Base-by-base conservation (phyloP, 2,113 vertebrate genomes). In the Cololabis saira region DNA sequence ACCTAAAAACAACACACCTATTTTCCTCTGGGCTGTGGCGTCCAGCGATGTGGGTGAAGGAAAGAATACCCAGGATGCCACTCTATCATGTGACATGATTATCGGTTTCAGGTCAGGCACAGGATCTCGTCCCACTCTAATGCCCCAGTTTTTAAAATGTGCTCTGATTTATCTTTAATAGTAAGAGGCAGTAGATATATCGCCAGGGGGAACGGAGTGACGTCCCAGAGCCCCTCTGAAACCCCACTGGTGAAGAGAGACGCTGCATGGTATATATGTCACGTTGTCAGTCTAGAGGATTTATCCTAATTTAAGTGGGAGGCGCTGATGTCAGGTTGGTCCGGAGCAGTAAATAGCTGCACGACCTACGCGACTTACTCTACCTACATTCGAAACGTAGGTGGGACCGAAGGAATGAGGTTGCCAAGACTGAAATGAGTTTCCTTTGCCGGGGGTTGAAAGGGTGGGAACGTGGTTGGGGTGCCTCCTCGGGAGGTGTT, bases 81-180 rank as follows among this genome's bases (percentile, higher is more conserved):
- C 47, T 1, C 40, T 24, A 27, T 63, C 59, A n/a, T 22, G 49
- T n/a, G 49, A 62, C 56, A 45, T 49, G 57, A 21, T 71, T 77
- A 57, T 71, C 58, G 58, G 65, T 71, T 51, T 63, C 17, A 67
- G 53, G 56, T 69, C 79, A 60, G 58, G 54, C 55, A 57, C n/a
- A 57, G 2, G 21, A 67, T 18, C 66, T 61, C 74, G 83, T 76
- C 76, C 80, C 73, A 74, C 61, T 86, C 74, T 85, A 42, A 61
- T 87, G 89, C 41, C 89, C 92, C 76, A 91, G 69, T 92, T 93
- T 80, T 44, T 21, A 43, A 59, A 71, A 69, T 50, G 67, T 80
- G 83, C 75, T 90, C 88, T 89, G 90, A 81, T 92, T 92, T 85
- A 67, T 82, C 43, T 37, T 45, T 68, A 69, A 74, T 85, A 63